These are phyloP conservation scores for Macropis europaea DNA, from an alignment of 2,888 invertebrate species.

Conservation along the genomic window DNA sequence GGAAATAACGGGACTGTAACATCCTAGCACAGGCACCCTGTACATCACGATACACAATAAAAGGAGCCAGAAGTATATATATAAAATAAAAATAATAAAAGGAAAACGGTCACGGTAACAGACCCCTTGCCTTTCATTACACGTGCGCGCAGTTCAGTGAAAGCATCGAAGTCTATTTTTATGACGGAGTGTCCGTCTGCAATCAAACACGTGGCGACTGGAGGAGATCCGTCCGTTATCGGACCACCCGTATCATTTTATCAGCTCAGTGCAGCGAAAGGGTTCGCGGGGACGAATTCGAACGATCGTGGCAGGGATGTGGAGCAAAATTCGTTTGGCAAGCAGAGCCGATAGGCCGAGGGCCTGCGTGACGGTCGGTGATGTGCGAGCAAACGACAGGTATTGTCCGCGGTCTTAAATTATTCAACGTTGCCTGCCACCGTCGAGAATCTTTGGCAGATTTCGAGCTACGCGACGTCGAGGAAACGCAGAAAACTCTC, in stretches of 20 bases:
- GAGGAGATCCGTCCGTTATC: slow-evolving; percentile 15
- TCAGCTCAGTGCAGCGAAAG: neutral
- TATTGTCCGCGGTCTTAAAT: slow-evolving; percentile 69
- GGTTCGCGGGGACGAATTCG: neutral
- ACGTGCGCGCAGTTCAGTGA: slow-evolving; percentile 16
- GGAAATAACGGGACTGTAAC: too few relatives aligned
- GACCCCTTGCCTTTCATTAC: slow-evolving; percentile 14
- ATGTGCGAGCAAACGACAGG: slow-evolving; percentile 41
- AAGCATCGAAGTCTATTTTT: slow-evolving; percentile 36
- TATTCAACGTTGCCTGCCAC: slow-evolving; percentile 60
- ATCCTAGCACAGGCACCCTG: too few relatives aligned
- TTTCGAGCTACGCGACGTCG: slow-evolving; percentile 60
- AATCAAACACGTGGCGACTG: slow-evolving; percentile 27
- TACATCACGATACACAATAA: neutral
- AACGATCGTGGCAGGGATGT: slow-evolving; percentile 14
- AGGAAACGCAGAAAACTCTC: slow-evolving; percentile 76
- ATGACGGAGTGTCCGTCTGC: slow-evolving; percentile 8
- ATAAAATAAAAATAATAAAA: neutral
- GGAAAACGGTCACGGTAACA: neutral
- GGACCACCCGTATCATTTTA: neutral
- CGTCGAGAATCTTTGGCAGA: slow-evolving; percentile 65
- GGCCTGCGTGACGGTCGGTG: neutral
- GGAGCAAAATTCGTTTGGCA: slow-evolving; percentile 33
- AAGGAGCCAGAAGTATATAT: neutral
- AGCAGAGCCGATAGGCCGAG: slow-evolving; percentile 19